Conservation (phyloP, 1,140 invertebrate genomes). For the Sweltsa coloradensis region DNA sequence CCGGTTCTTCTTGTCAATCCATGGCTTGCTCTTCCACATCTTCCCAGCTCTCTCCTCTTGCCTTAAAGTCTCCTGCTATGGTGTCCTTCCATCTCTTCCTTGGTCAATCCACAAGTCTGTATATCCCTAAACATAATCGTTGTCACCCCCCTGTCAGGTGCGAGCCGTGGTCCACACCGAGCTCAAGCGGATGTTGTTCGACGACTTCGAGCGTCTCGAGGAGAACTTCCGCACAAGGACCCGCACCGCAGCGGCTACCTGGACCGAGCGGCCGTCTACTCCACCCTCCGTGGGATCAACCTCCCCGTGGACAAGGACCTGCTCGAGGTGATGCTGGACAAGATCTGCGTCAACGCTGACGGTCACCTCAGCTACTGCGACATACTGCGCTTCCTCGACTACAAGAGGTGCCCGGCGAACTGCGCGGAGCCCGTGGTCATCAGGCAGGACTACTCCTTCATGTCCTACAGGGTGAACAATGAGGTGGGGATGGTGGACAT, state of each 20-base stretch:
- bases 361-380: conserved; percentile 45
- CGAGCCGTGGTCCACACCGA: conserved; percentile 51
- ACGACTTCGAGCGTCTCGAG: conserved; percentile 46
- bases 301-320: conserved; percentile 52
- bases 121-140: not conserved
- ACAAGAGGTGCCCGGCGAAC: conserved; percentile 37
- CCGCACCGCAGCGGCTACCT: conserved; percentile 39
- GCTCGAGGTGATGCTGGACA: conserved; percentile 50
- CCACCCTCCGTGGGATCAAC: conserved; percentile 45
- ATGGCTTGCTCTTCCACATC: not conserved
- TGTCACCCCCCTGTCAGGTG: conserved; percentile 4
- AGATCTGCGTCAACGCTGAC: conserved; percentile 43
- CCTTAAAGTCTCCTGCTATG: not conserved
- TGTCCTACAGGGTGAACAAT: conserved; percentile 29
- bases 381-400: conserved; percentile 43
- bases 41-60: not conserved
- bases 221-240: conserved; percentile 52
- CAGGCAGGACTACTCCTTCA: conserved; percentile 36
- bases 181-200: conserved; percentile 51
- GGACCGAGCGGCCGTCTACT: conserved; percentile 37
- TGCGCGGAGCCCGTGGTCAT: conserved; percentile 35
- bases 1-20: not conserved
- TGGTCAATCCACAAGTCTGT: no score
- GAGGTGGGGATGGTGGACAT: conserved; percentile 32
- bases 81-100: not conserved